phyloP scores from a whole-genome alignment of 2,888 invertebrate genomes.

The Polietes domitor region DNA sequence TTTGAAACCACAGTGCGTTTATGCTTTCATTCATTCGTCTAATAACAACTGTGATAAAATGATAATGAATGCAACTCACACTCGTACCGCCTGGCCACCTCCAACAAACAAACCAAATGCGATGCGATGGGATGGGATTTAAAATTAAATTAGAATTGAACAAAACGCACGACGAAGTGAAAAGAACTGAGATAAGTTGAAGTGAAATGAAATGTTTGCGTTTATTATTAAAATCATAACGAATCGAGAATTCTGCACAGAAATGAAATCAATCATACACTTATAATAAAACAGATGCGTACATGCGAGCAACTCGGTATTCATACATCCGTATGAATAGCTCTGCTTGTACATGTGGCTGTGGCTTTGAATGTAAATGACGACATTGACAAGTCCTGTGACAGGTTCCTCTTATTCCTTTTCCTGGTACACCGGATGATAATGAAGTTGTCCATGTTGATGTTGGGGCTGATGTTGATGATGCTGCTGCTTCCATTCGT shows the following conservation, averaged over 20 bases:
- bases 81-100: background rate
- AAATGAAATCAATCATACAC: conserved; percentile 17
- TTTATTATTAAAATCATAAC: conserved; percentile 24
- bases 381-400: conserved; percentile 46
- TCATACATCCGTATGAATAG: background rate
- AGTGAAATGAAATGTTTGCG: conserved; percentile 9
- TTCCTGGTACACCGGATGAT: conserved; percentile 25
- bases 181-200: no score
- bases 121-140: background rate
- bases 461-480: background rate
- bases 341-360: background rate
- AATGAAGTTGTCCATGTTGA: conserved; percentile 33
- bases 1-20: conserved; percentile 29
- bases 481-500: background rate
- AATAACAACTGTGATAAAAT: conserved; percentile 56
- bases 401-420: conserved; percentile 36
- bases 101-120: background rate
- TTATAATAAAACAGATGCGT: conserved; percentile 7
- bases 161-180: background rate
- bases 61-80: conserved; percentile 50
- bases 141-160: conserved; percentile 20
- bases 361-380: conserved; percentile 10
- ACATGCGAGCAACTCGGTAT: background rate
- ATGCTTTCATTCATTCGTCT: conserved; percentile 40
- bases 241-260: background rate